phyloP scores from a whole-genome alignment of 2,888 invertebrate species.

The Xestia rhomboidea region DNA sequence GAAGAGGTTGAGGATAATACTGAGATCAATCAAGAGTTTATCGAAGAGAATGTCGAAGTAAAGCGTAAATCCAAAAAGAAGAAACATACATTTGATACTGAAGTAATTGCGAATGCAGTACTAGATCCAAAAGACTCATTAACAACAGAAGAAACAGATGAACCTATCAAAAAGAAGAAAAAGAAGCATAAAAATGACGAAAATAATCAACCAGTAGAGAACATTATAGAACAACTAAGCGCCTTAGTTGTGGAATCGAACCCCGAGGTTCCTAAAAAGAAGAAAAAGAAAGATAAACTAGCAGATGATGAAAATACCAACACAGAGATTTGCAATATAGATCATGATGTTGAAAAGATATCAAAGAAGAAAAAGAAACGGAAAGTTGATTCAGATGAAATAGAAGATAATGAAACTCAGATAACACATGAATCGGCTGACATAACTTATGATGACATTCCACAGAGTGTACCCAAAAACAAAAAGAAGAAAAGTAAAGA shows the following conservation, averaged over 20 bases:
- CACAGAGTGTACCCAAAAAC: constrained; percentile 47
- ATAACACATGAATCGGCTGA: constrained; percentile 17
- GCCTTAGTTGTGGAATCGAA: constrained; percentile 47
- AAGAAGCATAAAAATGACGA: constrained; percentile 68
- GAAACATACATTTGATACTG: constrained; percentile 58
- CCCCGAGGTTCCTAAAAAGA: constrained; percentile 66
- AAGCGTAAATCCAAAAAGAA: constrained; percentile 67
- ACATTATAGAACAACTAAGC: constrained; percentile 48
- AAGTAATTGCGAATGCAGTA: constrained; percentile 25
- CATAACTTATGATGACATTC: not conserved
- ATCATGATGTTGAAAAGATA: constrained; percentile 18
- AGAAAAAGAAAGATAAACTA: constrained; percentile 70
- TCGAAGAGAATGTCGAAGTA: constrained; percentile 22
- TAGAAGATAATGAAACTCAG: constrained; percentile 19
- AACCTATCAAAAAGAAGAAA: constrained; percentile 62
- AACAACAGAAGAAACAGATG: constrained; percentile 15
- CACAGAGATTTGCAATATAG: not conserved
- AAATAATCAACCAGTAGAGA: constrained; percentile 44
- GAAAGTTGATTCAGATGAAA: constrained; percentile 54
- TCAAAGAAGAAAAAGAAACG: constrained; percentile 70
- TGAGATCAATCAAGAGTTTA: constrained; percentile 38
- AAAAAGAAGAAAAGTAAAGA: constrained; percentile 62
- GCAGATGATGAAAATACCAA: constrained; percentile 31
- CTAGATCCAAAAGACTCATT: not conserved
- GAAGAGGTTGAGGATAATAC: constrained; percentile 54